Percentiles rank a stretch among this genome's conserved stretches.
Conservation (phyloP, 2,113 vertebrate genomes). For the Seriola quinqueradiata region DNA sequence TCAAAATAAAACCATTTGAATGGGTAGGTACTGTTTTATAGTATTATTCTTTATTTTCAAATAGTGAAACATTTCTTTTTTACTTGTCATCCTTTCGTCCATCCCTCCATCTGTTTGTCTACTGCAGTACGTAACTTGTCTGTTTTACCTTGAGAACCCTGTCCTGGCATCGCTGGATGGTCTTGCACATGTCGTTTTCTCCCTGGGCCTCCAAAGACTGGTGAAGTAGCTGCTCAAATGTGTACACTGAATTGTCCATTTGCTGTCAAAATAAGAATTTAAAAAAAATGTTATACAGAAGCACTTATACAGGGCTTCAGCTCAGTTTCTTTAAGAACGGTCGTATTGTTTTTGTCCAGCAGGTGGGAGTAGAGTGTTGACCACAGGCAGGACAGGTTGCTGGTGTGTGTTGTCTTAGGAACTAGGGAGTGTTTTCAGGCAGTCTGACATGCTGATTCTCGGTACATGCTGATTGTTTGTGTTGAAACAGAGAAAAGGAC, state of each 20-base stretch:
- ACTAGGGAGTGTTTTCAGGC: conserved; percentile 28
- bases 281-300: conserved; percentile 5
- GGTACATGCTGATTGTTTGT: not conserved
- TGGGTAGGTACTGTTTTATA: too few species aligned
- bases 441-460: not conserved
- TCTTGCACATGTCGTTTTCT: conserved; percentile 89
- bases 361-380: conserved; percentile 57
- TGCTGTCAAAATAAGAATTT: conserved; percentile 83
- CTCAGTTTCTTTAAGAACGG: not conserved
- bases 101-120: not conserved
- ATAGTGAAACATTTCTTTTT: not conserved
- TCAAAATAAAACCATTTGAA: too few species aligned
- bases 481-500: not conserved
- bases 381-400: not conserved
- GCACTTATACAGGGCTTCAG: not conserved
- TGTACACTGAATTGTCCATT: conserved; percentile 96
- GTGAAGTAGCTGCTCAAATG: conserved; percentile 95
- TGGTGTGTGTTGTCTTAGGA: not conserved
- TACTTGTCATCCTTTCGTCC: not conserved
- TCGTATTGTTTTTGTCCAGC: conserved; percentile 50
- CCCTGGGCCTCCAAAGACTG: conserved; percentile 90
- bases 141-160: conserved; percentile 94
- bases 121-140: too few species aligned
- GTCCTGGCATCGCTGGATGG: conserved; percentile 94
- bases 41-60: not conserved